Base-by-base conservation (phyloP, 2,113 vertebrate genomes). In the Empidonax alnorum region DNA sequence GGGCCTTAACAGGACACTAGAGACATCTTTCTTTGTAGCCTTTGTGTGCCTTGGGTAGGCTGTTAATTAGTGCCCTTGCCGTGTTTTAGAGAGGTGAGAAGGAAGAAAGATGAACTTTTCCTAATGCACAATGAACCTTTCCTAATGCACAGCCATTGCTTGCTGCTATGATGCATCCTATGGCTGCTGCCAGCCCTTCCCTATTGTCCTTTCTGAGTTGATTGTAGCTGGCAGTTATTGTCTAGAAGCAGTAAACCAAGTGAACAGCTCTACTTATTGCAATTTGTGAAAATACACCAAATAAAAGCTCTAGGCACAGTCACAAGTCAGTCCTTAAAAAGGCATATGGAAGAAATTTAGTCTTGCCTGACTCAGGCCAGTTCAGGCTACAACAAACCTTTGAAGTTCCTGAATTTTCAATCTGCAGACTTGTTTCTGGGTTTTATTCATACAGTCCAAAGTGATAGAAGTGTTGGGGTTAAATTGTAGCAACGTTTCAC, bases 211-310 rank as follows among this genome's bases (percentile, higher is more conserved):
- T 7, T 63, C 66, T 3, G 50, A 85, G 75, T 2, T 94, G 91
- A 96, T 93, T 80, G 78, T 77, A 52, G 59, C 59, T 95, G 96
- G 82, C 95, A 94, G 93, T 79, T 91, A 68, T 77, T 73, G 16
- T 83, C 81, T 87, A 85, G 50, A 83, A 83, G 42, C 91, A 88
- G 91, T 90, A 94, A 94, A 85, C 78, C 87, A 86, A 90, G 82
- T 74, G 82, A 96, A 85, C 87, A 91, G 87, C 75, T 91, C 84
- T 69, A 47, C 78, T 95, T 90, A 93, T 21, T 83, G 71, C 87
- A 75, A 22, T 77, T 87, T 80, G 63, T 61, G 78, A 94, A 94
- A 94, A 91, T 67, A 59, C 68, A 85, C 68, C 78, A 44, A 93
- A 73, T 87, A 55, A 73, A 80, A 91, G 78, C 95, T 87, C 28